Conservation (phyloP, 30 jellyfish, hydroid and myxozoan species). For the Aurelia aurita region DNA sequence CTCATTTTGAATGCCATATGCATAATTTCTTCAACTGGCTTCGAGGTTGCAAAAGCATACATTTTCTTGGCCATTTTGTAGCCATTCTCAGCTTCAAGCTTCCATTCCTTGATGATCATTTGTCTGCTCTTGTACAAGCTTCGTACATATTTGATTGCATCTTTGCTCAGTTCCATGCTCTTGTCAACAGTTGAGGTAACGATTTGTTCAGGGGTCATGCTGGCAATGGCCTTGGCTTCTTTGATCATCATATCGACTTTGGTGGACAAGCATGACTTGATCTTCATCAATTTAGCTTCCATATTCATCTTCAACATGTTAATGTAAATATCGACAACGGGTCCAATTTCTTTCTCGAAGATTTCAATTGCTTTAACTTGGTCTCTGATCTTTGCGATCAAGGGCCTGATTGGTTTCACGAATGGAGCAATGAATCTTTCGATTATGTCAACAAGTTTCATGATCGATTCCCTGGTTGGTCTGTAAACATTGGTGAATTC, state of each 20-base stretch:
- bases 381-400: constrained; percentile 52
- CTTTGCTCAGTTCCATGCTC: constrained; percentile 61
- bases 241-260: constrained; percentile 7
- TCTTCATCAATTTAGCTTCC: constrained; percentile 18
- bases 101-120: constrained; percentile 47
- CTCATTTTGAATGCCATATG: constrained; percentile 68
- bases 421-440: constrained; percentile 76
- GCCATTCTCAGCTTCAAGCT: constrained; percentile 1
- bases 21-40: constrained; percentile 71
- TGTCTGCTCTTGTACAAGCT: constrained; percentile 52
- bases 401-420: constrained; percentile 79
- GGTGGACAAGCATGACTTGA: neutral
- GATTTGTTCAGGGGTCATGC: constrained; percentile 81
- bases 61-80: constrained; percentile 21
- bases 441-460: constrained; percentile 40
- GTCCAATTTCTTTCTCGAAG: constrained; percentile 62
- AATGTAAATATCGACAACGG: constrained; percentile 37
- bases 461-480: constrained; percentile 43
- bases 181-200: constrained; percentile 39
- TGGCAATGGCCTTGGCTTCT: constrained; percentile 42
- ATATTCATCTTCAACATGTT: constrained; percentile 31
- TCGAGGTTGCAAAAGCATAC: constrained; percentile 62
- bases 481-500: constrained; percentile 61
- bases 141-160: constrained; percentile 36
- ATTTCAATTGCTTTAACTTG: constrained; percentile 74